Evolutionary conservation across 2,113 vertebrate genomes (phyloP), one percentile per base, ranked within the genome.

Genomic region (Bubo bubo): DNA sequence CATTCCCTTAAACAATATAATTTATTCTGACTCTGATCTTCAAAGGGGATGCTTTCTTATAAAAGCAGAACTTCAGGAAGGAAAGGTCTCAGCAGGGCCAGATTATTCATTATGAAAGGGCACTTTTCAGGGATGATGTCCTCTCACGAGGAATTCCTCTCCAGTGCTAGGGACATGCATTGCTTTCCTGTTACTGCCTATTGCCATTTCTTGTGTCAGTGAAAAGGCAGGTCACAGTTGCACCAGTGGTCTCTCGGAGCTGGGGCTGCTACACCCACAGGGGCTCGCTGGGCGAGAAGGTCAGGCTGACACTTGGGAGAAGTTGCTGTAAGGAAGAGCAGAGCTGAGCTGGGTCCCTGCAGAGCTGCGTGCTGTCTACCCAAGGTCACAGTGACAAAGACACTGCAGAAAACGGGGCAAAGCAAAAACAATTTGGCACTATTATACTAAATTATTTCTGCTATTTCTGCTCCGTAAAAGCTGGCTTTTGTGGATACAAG

Each of bases 31-130:
- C 41, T 62, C 76, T 72, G 39, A 63, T 59, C 47, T 93, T 93
- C 80, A 95, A 55, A 95, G 73, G 32, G 6, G 43, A 34, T 79
- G 23, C 20, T 81, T 89, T 52, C 63, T 84, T 67, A 56, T 49
- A 92, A 76, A 89, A 89, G 83, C 80, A 95, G 50, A 94, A 71
- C 47, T 71, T 96, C 68, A 94, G 93, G 91, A 93, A 93, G 82
- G 79, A 90, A 80, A 56, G 45, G 50, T 45, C 79, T 95, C 93
- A 84, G 86, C 76, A 55, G 76, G 68, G n/a, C 32, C 72, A 74
- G 67, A 55, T 86, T 53, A 45, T 45, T 80, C 1, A 0, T 66
- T 91, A 37, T 32, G 43, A 56, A 68, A 55, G 50, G 68, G 6
- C 2, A 0, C 50, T 77, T 60, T 50, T 72, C 6, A n/a, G 47